Base-by-base conservation (phyloP, 2,113 vertebrate genomes). In the Rostratula benghalensis region DNA sequence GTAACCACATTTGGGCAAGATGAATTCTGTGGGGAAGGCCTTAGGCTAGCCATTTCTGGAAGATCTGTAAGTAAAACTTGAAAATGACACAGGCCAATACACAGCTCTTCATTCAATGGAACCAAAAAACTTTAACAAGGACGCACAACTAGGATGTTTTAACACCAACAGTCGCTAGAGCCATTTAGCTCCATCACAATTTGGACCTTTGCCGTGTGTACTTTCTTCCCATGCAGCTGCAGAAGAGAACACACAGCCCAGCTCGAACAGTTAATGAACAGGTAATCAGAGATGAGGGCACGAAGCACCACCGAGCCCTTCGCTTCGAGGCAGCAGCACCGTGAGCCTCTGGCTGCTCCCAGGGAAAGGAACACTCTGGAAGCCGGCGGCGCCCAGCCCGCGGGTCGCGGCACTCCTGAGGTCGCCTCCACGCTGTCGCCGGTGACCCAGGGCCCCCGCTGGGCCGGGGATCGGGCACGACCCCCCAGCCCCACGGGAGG, bases 311-410 rank as follows among this genome's bases (percentile, higher is more conserved):
- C 24, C 9, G 2, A n/a, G 3, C 7, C 21, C 74, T 64, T 11
- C 3, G 22, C 67, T 48, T 27, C 57, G 3, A 6, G 4, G 46
- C 61, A 10, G 79, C 79, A 18, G 64, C 78, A 37, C 59, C 13
- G 19, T 1, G 27, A 69, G 12, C n/a, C 73, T 5, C 25, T 1
- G 19, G 22, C 57, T 16, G 20, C 68, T 73, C 76, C n/a, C 10
- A 2, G 48, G 3, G 21, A 3, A 54, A 84, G 46, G 93, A 94
- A 95, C 61, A 45, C 82, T 94, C 94, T 85, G 94, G 94, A 94
- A 89, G 4, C 1, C 24, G 20, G 28, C 20, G 27, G 51, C 63
- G 67, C 57, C 20, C 43, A 11, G 48, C 56, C 60, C 60, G 39
- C 74, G 2, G 12, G 2, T 15, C 10, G 28, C 68, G 30, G 68